Conservation (phyloP, 2,888 invertebrate species). For the Acrocyrtus sp. region DNA sequence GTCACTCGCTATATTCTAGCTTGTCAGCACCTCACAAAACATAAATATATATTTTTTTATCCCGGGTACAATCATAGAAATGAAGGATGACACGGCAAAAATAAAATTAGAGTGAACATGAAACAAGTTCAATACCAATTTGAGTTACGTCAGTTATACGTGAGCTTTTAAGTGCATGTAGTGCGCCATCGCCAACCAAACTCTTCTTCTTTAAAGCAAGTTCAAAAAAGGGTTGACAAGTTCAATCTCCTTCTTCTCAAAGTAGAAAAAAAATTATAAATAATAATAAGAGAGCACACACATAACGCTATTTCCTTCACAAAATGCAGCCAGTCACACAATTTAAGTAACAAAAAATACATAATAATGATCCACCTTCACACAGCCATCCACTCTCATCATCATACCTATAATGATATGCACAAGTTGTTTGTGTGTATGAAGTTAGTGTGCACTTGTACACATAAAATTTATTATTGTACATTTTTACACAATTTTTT, state of each 20-base stretch:
- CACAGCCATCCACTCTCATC: constrained; percentile 16
- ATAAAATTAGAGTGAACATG: no score
- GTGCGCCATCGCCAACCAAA: constrained; percentile 6
- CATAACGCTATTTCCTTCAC: neutral
- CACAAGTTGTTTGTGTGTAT: neutral
- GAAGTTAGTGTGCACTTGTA: no score
- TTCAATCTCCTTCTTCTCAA: constrained; percentile 39
- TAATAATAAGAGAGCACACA: constrained; percentile 6
- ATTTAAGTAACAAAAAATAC: neutral
- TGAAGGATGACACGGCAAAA: constrained; percentile 25
- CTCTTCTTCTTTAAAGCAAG: constrained; percentile 5
- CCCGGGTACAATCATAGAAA: neutral
- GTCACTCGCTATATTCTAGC: constrained; percentile 15
- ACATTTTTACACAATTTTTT: constrained; percentile 5
- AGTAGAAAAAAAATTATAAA: neutral
- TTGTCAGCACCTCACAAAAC: constrained; percentile 1
- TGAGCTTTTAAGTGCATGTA: neutral
- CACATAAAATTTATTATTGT: constrained; percentile 13
- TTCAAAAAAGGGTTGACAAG: constrained; percentile 36
- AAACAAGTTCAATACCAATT: constrained; percentile 26
- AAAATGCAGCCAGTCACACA: constrained; percentile 1
- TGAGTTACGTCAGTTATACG: neutral
- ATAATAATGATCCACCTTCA: constrained; percentile 14
- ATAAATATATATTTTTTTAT: no score
- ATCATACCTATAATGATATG: constrained; percentile 17